phyloP scores from a whole-genome alignment of 30 jellyfish, hydroid and myxozoan species.

The Hydractinia echinata region DNA sequence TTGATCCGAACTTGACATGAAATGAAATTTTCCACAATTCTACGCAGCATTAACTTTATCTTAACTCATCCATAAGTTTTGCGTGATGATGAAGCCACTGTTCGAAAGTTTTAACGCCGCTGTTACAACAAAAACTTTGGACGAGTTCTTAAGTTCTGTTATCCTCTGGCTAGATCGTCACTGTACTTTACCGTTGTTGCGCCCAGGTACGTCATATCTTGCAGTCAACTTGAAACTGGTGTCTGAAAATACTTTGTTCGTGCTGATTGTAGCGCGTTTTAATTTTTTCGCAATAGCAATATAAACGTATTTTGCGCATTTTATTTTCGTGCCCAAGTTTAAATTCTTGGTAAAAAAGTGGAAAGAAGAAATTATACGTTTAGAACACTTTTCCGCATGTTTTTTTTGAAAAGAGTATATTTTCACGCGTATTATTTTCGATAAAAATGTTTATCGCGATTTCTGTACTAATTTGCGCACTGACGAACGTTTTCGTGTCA shows the following conservation, averaged over 20 bases:
- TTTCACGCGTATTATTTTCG: too few relatives aligned
- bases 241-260: background rate
- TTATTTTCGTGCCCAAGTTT: too few relatives aligned
- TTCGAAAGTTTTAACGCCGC: constrained; percentile 56
- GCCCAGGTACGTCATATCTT: constrained; percentile 58
- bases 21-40: background rate
- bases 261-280: too few relatives aligned
- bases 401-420: too few relatives aligned
- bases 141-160: constrained; percentile 56
- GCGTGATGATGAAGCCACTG: constrained; percentile 76
- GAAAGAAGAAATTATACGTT: background rate
- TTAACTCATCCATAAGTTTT: constrained; percentile 26
- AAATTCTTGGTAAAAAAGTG: too few relatives aligned
- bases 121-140: constrained; percentile 54
- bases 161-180: constrained; percentile 62
- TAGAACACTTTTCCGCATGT: background rate
- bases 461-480: too few relatives aligned
- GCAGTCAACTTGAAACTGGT: background rate
- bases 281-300: too few relatives aligned
- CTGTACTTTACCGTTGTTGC: constrained; percentile 53
- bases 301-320: too few relatives aligned
- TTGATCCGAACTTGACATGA: background rate
- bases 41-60: background rate
- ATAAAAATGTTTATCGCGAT: too few relatives aligned
- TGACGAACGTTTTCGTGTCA: too few relatives aligned